phyloP scores from a whole-genome alignment of 2,113 vertebrate genomes.

The Centropus unirufus region DNA sequence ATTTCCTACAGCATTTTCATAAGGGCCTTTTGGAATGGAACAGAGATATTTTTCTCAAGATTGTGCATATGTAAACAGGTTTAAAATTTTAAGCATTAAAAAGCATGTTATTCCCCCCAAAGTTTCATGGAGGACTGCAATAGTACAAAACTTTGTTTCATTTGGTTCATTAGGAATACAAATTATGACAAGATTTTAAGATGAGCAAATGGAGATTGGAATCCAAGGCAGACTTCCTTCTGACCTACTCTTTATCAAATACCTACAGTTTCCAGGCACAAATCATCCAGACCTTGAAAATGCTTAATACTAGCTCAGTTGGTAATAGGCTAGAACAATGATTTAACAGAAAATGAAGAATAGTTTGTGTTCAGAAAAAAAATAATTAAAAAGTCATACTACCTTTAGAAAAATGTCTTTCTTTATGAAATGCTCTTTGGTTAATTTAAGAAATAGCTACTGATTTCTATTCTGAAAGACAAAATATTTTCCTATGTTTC shows the following conservation, averaged over 20 bases:
- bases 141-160: not conserved
- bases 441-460: not conserved
- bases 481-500: not conserved
- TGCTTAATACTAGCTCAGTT: not conserved
- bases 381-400: not conserved
- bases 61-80: not conserved
- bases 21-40: not conserved
- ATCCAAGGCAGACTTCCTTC: not conserved
- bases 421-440: not conserved
- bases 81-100: not conserved
- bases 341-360: not conserved
- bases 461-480: not conserved
- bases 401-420: not conserved
- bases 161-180: not conserved
- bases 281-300: not conserved
- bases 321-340: not conserved
- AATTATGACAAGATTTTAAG: not conserved
- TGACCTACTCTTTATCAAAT: not conserved
- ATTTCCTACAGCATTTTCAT: not conserved
- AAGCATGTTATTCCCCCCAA: not conserved
- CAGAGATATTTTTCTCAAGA: not conserved
- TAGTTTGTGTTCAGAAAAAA: not conserved
- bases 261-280: not conserved
- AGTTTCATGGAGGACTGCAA: not conserved
- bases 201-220: not conserved